A percentile compares a stretch with the other conserved stretches of the same genome.
These are phyloP conservation scores for Belonocnema kinseyi DNA, from an alignment of 1,140 invertebrate species.

Conservation along the genomic window DNA sequence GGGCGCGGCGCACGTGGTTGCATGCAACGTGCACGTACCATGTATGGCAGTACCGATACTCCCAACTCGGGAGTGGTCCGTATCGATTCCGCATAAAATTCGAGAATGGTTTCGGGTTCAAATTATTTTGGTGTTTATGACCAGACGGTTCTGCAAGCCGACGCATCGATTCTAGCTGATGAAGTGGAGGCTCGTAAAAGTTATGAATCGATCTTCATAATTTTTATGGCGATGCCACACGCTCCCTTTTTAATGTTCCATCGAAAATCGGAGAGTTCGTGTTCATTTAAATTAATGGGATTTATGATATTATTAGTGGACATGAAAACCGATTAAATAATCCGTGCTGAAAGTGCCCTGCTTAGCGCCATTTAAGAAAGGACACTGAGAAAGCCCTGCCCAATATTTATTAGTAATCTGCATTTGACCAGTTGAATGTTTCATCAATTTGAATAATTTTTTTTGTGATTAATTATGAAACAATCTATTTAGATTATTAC, in stretches of 20 bases:
- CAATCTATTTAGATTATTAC: no score
- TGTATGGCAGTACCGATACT: conserved; percentile 9
- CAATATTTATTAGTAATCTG: no score
- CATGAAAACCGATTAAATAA: no score
- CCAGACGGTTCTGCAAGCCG: conserved; percentile 13
- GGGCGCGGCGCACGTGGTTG: conserved; percentile 27
- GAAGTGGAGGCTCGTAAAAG: conserved; percentile 15
- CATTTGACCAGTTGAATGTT: no score
- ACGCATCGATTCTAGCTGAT: conserved; percentile 16
- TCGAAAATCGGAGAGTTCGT: not conserved
- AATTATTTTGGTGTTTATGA: conserved; percentile 38
- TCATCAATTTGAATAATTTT: no score
- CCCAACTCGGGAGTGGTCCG: conserved; percentile 2
- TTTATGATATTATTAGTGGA: not conserved
- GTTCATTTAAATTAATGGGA: conserved; percentile 7
- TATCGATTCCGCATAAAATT: conserved; percentile 60
- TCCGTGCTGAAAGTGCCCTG: no score
- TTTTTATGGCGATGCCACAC: conserved; percentile 16
- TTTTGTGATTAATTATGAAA: no score
- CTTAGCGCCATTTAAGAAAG: no score
- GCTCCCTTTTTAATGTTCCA: not conserved
- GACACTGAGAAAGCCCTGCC: no score
- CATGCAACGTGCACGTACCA: conserved; percentile 35
- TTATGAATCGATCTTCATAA: conserved; percentile 3
- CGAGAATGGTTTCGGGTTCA: conserved; percentile 36